These are phyloP conservation scores for Anas bahamensis DNA, from an alignment of 2,797 vertebrate species.

Conservation along the genomic window DNA sequence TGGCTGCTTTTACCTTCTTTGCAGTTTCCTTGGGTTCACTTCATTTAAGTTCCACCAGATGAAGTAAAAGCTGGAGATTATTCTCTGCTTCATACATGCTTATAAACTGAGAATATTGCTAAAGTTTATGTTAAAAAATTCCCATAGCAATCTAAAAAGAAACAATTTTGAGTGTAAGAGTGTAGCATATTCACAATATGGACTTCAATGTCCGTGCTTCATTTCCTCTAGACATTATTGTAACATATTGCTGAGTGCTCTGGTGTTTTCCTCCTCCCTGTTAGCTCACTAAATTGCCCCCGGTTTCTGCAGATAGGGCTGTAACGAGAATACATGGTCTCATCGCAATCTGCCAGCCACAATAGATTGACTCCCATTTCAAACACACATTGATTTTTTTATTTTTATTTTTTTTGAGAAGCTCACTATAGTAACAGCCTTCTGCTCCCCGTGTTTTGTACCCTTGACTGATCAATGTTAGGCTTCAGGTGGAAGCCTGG, in stretches of 20 bases:
- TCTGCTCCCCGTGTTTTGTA: neutral
- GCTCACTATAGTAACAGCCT: neutral
- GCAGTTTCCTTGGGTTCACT: neutral
- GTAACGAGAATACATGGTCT: neutral
- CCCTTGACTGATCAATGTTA: slow-evolving; percentile 18
- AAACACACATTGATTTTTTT: neutral
- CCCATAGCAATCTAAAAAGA: neutral
- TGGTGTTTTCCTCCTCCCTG: no score
- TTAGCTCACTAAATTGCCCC: neutral
- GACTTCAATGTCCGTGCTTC: neutral
- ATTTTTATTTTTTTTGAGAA: neutral
- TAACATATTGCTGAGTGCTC: neutral
- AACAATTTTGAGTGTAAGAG: neutral
- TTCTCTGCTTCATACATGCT: neutral
- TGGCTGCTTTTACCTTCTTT: neutral
- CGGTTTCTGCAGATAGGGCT: neutral
- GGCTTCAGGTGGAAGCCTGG: neutral
- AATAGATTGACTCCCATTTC: neutral
- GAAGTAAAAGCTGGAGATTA: neutral
- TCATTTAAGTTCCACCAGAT: neutral
- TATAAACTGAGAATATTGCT: neutral
- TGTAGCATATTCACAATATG: neutral
- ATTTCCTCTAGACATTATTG: neutral
- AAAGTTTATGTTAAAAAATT: neutral
- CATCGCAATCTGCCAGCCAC: neutral